Base-by-base conservation (phyloP, 2,113 vertebrate genomes). In the Dipodomys stephensi region DNA sequence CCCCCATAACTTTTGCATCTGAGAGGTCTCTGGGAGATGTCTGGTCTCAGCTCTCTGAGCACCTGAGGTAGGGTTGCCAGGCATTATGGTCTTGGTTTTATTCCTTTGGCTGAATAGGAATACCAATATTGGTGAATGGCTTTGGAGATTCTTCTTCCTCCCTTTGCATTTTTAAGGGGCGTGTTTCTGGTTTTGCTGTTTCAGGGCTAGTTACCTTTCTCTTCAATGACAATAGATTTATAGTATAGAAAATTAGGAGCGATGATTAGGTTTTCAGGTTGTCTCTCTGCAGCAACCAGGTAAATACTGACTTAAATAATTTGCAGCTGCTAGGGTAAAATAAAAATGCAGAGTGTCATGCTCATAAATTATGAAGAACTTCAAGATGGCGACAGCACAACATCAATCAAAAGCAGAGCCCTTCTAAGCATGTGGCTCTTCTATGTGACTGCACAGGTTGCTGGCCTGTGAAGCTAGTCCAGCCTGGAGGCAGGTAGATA, bases 191-290 rank as follows among this genome's bases (percentile, higher is more conserved):
- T 44, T 88, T 74, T 16, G 84, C 19, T 76, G 12, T 89, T 76
- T 39, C 35, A 80, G 57, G 18, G n/a, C 6, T 32, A 72, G 39
- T 77, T 89, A 84, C 22, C 2, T 76, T 80, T 95, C 19, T 93
- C 44, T 81, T 79, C 71, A 69, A 19, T 73, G 60, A 74, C 7
- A 62, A 53, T 78, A 81, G 68, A 85, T 85, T 68, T 83, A 39
- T 28, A 85, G 57, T 49, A 84, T 10, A 91, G 87, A 73, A 88
- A 88, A 94, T 68, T 72, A 76, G 22, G 46, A 83, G 12, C 44
- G 44, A 88, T 68, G 88, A 73, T 82, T 88, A 88, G 64, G 72
- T 82, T 88, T 88, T 91, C 53, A 87, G 71, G 28, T 84, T 73
- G 76, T 78, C 22, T 57, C 22, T 90, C 16, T 82, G 23, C 82